Conservation (phyloP, 2,888 invertebrate genomes). For the Sinentomon sp. region DNA sequence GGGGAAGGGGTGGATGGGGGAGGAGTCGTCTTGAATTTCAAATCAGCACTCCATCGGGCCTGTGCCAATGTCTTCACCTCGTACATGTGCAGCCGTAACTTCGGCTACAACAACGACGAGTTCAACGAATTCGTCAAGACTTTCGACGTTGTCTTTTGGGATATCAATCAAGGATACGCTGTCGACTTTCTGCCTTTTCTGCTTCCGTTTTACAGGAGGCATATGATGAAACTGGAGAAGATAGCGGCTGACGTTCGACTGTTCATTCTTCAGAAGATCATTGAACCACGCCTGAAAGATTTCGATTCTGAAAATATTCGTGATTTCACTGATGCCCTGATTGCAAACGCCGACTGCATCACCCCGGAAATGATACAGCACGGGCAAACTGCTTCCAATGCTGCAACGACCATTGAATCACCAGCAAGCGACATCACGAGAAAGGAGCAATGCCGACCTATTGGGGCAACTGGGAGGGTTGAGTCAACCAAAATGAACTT, state of each 20-base stretch:
- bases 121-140: slow-evolving; percentile 37
- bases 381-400: too few relatives aligned
- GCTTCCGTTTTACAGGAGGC: slow-evolving; percentile 36
- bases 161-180: slow-evolving; percentile 66
- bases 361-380: too few relatives aligned
- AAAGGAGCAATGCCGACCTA: too few relatives aligned
- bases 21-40: too few relatives aligned
- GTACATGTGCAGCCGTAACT: slow-evolving; percentile 59
- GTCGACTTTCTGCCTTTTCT: slow-evolving; percentile 64
- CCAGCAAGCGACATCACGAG: too few relatives aligned
- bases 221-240: slow-evolving; percentile 34
- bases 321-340: slow-evolving; percentile 51
- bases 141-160: slow-evolving; percentile 72
- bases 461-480: background rate
- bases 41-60: slow-evolving; percentile 38
- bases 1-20: too few relatives aligned
- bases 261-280: slow-evolving; percentile 41
- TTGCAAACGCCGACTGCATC: slow-evolving; percentile 37
- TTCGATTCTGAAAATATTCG: slow-evolving; percentile 25
- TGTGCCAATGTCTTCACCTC: slow-evolving; percentile 60
- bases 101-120: slow-evolving; percentile 35
- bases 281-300: slow-evolving; percentile 23
- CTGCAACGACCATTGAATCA: too few relatives aligned
- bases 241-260: slow-evolving; percentile 41
- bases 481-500: too few relatives aligned